phyloP scores from a whole-genome alignment of 2,113 vertebrate species.

The Amblyopsis rosae region DNA sequence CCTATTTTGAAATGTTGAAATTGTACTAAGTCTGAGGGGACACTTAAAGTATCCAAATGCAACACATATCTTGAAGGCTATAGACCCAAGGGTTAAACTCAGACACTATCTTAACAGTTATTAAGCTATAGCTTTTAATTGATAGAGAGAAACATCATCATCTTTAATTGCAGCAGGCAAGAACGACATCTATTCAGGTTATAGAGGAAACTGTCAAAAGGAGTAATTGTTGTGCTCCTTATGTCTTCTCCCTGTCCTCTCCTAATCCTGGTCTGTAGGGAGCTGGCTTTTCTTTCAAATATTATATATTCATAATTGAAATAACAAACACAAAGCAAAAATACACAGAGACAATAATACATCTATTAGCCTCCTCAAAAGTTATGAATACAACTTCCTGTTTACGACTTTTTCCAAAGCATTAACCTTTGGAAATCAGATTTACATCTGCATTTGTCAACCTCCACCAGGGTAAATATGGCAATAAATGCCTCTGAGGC shows the following conservation, averaged over 20 bases:
- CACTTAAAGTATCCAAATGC: constrained; percentile 66
- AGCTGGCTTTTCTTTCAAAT: constrained; percentile 1
- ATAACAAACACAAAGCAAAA: no score
- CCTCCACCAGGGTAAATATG: constrained; percentile 46
- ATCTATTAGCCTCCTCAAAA: constrained; percentile 32
- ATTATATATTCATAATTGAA: no score
- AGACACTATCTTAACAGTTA: constrained; percentile 78
- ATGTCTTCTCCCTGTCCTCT: constrained; percentile 22
- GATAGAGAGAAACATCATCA: constrained; percentile 79
- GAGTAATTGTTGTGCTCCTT: constrained; percentile 63
- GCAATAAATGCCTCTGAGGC: constrained; percentile 64
- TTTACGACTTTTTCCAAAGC: constrained; percentile 61
- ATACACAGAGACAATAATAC: no score
- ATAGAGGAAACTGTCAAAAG: constrained; percentile 74
- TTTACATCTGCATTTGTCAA: constrained; percentile 62
- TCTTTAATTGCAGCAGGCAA: constrained; percentile 80
- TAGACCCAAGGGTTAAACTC: constrained; percentile 76
- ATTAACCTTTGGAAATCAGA: constrained; percentile 69
- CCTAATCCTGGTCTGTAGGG: constrained; percentile 44
- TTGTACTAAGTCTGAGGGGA: constrained; percentile 72
- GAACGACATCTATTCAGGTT: constrained; percentile 75
- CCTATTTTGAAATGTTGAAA: constrained; percentile 59
- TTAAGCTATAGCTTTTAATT: constrained; percentile 82
- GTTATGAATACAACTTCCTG: constrained; percentile 35
- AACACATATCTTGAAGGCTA: constrained; percentile 57